Evolutionary conservation across 1,140 invertebrate species (phyloP), one percentile per base, ranked within the genome.

Genomic region (Saccostrea cuccullata): DNA sequence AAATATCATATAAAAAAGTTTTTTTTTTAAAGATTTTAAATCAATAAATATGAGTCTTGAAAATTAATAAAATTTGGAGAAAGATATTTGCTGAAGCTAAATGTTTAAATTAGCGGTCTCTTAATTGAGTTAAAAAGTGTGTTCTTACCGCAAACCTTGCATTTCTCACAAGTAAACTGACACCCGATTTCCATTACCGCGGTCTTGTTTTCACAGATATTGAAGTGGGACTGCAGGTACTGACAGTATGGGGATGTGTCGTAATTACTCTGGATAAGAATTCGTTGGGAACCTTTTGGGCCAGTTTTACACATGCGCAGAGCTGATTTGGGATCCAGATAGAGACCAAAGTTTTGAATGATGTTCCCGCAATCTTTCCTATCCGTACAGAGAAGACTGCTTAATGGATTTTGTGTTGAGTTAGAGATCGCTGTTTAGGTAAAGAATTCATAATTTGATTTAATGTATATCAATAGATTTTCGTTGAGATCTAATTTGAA

Each of bases 101-200:
- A 0, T 47, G 47, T 47, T 47, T 47, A 47, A 47, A 47, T 47
- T 47, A 9, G 47, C 47, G 47, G 47, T 47, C 30, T 36, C 30
- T 36, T 47, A 47, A 8, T 8, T 47, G 6, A 47, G 47, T 47
- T 8, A 20, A 77, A 12, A 9, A 30, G 23, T 15, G 11, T 2
- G 47, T 55, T 6, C 82, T 55, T 55, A 84, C 82, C 82, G 82
- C 82, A 84, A 12, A 55, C 82, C 9, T 55, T 55, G 82, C 82
- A 84, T 20, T 84, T 84, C 47, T 84, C 55, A 55, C 82, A 84
- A n/a, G 82, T 84, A 56, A 84, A 84, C 55, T 84, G 40, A 40
- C 82, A 84, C 40, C 82, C 82, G 30, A 84, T 84, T 20, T 84
- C 55, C 82, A 84, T 84, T n/a, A 84, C 82, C 17, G 40, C 55